phyloP scores from a whole-genome alignment of 2,797 vertebrate species.

The Mycteria americana region DNA sequence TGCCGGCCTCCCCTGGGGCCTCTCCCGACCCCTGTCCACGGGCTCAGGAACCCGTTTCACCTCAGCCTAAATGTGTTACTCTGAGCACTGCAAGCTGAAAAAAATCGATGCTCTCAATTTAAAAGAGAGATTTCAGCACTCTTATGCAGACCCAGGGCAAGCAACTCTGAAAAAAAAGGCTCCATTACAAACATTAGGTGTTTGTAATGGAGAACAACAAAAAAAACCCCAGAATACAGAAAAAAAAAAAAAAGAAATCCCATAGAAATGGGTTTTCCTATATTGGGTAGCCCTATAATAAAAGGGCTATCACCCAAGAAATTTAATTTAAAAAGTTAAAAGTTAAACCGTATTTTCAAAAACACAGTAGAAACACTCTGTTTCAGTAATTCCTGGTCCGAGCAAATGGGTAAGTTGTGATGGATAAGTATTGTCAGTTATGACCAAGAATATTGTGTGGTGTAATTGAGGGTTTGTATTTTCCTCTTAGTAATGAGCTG shows the following conservation, averaged over 20 bases:
- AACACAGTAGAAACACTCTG: not conserved
- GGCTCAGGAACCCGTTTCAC: not conserved
- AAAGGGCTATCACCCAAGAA: not conserved
- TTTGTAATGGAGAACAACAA: not conserved
- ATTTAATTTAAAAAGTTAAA: not conserved
- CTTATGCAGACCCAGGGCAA: not conserved
- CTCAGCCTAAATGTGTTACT: not conserved
- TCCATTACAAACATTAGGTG: not conserved
- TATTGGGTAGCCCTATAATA: not conserved
- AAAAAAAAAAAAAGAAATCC: not conserved
- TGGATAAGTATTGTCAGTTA: not conserved
- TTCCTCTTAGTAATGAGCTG: not conserved
- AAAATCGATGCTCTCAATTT: not conserved
- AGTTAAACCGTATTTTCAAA: not conserved
- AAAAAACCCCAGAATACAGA: not conserved
- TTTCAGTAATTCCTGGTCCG: not conserved
- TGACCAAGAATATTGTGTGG: not conserved
- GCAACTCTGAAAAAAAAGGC: not conserved
- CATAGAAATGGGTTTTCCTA: fast-evolving
- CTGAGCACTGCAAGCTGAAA: not conserved
- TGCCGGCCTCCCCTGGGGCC: not conserved
- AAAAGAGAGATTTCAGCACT: not conserved
- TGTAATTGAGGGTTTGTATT: not conserved
- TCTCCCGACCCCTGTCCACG: not conserved
- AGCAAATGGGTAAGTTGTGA: not conserved